phyloP scores from a whole-genome alignment of 1,140 invertebrate genomes.

The Druon quercuslanigerum region DNA sequence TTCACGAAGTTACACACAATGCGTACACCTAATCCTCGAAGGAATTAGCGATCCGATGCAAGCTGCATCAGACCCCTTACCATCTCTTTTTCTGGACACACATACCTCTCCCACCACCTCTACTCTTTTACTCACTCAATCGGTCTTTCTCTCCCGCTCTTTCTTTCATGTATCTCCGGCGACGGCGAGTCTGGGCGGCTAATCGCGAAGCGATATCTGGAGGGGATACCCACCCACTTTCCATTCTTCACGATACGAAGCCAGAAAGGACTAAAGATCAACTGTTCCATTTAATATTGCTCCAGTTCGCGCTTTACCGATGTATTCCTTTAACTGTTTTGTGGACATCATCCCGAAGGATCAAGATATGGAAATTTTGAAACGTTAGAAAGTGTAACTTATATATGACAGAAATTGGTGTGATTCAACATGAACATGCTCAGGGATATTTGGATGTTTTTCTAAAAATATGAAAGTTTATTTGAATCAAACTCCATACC shows the following conservation, averaged over 20 bases:
- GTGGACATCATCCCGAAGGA: no score
- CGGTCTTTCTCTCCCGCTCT: constrained; percentile 38
- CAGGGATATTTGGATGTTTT: no score
- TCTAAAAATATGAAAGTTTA: no score
- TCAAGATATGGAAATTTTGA: no score
- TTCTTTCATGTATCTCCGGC: constrained; percentile 22
- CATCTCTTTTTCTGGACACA: constrained; percentile 39
- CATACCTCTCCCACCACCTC: constrained; percentile 46
- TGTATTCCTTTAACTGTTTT: no score
- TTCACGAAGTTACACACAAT: constrained; percentile 35
- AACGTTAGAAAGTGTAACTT: no score
- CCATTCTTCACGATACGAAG: background rate
- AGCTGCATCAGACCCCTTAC: constrained; percentile 21
- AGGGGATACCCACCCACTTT: constrained; percentile 1
- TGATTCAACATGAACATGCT: no score
- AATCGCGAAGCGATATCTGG: constrained; percentile 20
- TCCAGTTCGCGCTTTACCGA: no score
- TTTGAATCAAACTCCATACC: no score
- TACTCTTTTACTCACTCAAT: constrained; percentile 47
- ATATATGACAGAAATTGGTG: no score
- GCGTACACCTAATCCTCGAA: constrained; percentile 52
- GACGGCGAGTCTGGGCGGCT: constrained; percentile 21
- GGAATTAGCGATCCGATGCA: constrained; percentile 50
- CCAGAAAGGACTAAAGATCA: background rate
- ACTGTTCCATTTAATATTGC: no score